Evolutionary conservation across 2,113 vertebrate genomes (phyloP).

Genomic region (Leptobrachium ailaonicum): DNA sequence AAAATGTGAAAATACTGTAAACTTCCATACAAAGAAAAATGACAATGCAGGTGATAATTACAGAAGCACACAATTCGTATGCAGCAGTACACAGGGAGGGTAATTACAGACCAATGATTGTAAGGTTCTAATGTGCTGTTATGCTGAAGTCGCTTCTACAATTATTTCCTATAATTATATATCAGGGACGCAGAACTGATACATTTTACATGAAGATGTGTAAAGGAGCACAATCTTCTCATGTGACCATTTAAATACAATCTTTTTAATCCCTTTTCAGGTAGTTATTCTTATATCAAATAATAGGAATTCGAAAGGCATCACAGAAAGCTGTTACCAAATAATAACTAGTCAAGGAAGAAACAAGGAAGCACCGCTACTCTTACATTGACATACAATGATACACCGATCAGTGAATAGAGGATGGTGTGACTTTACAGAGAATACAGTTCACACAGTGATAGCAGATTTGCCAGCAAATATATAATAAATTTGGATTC

Average conservation of each 20-base stretch:
- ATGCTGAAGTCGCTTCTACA: slow-evolving; percentile 5
- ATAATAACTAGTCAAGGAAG: neutral
- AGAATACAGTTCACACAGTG: too few relatives aligned
- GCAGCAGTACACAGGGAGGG: neutral
- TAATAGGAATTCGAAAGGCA: neutral
- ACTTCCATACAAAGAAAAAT: neutral
- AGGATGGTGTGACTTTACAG: too few relatives aligned
- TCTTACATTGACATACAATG: neutral
- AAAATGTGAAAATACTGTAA: neutral
- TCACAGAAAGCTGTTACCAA: neutral
- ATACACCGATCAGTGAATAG: too few relatives aligned
- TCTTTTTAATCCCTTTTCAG: neutral
- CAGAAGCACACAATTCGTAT: neutral
- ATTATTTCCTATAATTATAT: slow-evolving; percentile 21
- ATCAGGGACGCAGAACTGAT: neutral
- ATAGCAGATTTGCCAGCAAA: too few relatives aligned
- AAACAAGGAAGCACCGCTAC: neutral
- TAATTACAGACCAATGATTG: slow-evolving; percentile 4
- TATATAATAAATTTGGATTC: too few relatives aligned
- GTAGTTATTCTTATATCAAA: neutral
- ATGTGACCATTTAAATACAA: neutral
- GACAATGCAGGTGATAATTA: slow-evolving; percentile 16
- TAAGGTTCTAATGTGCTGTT: neutral
- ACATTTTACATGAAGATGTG: slow-evolving; percentile 3
- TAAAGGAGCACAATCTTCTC: neutral